These are phyloP conservation scores for Polyommatus icarus DNA, from an alignment of 2,888 invertebrate species.

Conservation along the genomic window DNA sequence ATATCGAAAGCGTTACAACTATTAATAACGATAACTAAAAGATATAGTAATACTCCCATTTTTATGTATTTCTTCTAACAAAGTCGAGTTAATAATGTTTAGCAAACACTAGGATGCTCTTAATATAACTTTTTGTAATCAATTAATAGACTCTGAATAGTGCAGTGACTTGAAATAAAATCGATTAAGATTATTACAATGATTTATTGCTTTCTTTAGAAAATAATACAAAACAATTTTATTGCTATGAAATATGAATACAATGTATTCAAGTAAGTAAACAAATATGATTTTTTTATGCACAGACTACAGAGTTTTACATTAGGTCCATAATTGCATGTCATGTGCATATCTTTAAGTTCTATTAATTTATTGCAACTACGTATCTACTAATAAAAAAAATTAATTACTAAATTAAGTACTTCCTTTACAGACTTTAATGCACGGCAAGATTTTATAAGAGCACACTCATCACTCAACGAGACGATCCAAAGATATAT, in stretches of 20 bases:
- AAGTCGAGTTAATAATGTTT: slow-evolving; percentile 15
- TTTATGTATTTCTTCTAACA: slow-evolving; percentile 10
- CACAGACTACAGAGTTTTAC: background rate
- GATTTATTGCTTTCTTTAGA: slow-evolving; percentile 34
- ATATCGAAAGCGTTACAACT: slow-evolving; percentile 57
- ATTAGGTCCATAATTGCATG: slow-evolving; percentile 2
- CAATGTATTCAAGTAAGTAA: background rate
- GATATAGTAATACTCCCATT: slow-evolving; percentile 47
- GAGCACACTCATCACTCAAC: no score
- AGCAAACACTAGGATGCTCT: background rate
- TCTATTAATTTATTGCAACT: background rate
- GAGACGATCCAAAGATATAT: no score
- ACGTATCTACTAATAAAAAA: background rate
- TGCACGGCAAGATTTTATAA: no score
- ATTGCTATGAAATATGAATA: slow-evolving; percentile 19
- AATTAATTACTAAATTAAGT: no score
- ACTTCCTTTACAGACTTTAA: no score
- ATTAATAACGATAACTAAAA: slow-evolving; percentile 43
- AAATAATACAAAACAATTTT: slow-evolving; percentile 30
- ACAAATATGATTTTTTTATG: background rate
- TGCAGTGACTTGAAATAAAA: slow-evolving; percentile 21
- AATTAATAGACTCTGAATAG: background rate
- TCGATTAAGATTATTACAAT: slow-evolving; percentile 30
- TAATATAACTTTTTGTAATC: slow-evolving; percentile 5
- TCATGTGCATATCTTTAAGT: background rate